Base-by-base conservation (phyloP, 1,140 invertebrate genomes). In the Drosophila sproati region DNA sequence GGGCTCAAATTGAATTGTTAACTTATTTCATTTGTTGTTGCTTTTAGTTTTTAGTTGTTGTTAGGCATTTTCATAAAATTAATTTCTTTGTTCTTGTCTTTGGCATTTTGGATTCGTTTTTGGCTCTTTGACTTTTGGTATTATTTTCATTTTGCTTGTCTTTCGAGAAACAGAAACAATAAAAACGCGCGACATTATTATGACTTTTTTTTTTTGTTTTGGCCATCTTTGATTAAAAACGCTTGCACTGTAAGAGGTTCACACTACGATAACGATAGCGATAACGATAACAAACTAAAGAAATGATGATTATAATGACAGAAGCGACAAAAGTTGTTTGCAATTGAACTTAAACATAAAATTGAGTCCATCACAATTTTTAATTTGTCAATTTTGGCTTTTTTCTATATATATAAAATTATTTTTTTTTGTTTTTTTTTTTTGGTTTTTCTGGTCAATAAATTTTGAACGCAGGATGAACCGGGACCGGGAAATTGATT, bases 291-390 rank as follows among this genome's bases (percentile, higher is more conserved):
- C 43, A 35, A 48, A 70, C 29, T 45, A 45, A 41, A 37, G 50
- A 10, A 66, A 43, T 37, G 57, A 66, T 55, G 35, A 74, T 48
- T 60, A 64, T 31, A 62, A 55, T 61, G 70, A 77, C 76, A 82
- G 60, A 83, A 85, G 76, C 75, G 66, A 69, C 54, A 62, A 76
- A 82, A 82, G 54, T 77, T 70, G 39, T 73, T 56, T 57, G 79
- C 78, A 80, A 77, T 90, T 48, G 51, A 89, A 89, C 77, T 82
- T 89, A 80, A 89, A 77, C 55, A 83, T 83, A 78, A 90, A 83
- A 87, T 88, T 82, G 91, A 92, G 91, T 86, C 91, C 91, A 92
- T 92, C 91, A 92, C 91, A 89, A 91, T 90, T 91, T 90, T 91
- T 82, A 90, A 79, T 76, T 82, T 79, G 82, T 83, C 81, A 83